Base-by-base conservation (phyloP, 2,113 vertebrate species). In the Dipodomys stephensi region DNA sequence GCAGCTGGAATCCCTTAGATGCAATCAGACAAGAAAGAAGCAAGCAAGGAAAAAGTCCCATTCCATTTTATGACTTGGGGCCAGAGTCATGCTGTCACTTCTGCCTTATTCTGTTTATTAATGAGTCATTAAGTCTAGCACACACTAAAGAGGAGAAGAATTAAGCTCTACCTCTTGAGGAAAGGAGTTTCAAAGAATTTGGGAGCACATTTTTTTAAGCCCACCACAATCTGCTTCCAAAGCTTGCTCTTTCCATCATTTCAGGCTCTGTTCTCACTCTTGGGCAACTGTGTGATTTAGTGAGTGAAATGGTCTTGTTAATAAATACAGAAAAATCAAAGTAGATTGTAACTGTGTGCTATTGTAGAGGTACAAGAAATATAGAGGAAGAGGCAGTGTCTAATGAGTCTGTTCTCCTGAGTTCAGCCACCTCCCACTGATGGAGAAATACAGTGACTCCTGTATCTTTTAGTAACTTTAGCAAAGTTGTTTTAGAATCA, bases 401-500 rank as follows among this genome's bases (percentile, higher is more conserved):
- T 44, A 18, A 71, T 46, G 46, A 68, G 64, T 74, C 72, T 69
- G 22, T 79, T 67, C 2, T 39, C 44, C 28, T 12, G 27, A 39
- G 65, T 3, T 46, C 64, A 83, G 35, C 72, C 57, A n/a, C 28
- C 46, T n/a, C 16, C 60, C 44, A 19, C 9, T 6, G 30, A n/a
- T 73, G 71, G 39, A 80, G 23, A 22, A 76, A 72, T 5, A 28
- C 20, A 49, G 15, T 20, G 27, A 62, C 30, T 46, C 6, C 28
- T 60, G 9, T 67, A 64, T 53, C 80, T 83, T 20, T 86, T 11
- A 78, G 23, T 72, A 91, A 87, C 64, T 68, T 73, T 86, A 90
- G 49, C 81, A 86, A 95, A 94, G 67, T 13, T 30, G 20, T 7
- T 87, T 71, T 65, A 68, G 30, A 35, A 49, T 88, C 53, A 16